Percentiles rank a stretch among this genome's conserved stretches.
Conservation (phyloP, 64 coral and sea anemone species). For the Pocillopora damicornis region DNA sequence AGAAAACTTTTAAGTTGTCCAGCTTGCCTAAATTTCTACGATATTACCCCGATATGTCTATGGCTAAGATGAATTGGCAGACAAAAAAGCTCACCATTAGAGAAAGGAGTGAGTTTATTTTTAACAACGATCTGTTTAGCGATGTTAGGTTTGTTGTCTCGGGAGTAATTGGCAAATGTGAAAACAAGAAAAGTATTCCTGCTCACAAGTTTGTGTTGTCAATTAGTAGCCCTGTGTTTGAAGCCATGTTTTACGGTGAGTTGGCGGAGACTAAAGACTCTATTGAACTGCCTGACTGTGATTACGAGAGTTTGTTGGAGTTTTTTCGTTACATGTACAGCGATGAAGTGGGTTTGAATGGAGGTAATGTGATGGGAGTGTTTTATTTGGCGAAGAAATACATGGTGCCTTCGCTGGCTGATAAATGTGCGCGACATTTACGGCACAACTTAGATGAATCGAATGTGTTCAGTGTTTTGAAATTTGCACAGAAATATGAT, state of each 20-base stretch:
- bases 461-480: constrained; percentile 52
- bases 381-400: constrained; percentile 59
- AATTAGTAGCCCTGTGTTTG: constrained; percentile 62
- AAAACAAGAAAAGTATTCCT: constrained; percentile 18
- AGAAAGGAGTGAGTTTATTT: constrained; percentile 60
- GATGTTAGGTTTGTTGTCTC: constrained; percentile 52
- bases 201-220: constrained; percentile 65
- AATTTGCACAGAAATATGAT: constrained; percentile 32
- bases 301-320: constrained; percentile 52
- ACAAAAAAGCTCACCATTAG: constrained; percentile 12
- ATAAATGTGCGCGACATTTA: constrained; percentile 45
- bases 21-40: background rate
- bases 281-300: constrained; percentile 57
- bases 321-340: constrained; percentile 64
- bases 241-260: constrained; percentile 53
- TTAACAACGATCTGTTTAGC: constrained; percentile 66
- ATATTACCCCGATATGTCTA: background rate
- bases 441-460: constrained; percentile 7
- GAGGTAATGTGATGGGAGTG: constrained; percentile 52
- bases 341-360: constrained; percentile 46
- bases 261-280: constrained; percentile 33
- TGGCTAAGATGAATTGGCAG: constrained; percentile 27
- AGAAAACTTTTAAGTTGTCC: background rate
- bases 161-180: background rate
- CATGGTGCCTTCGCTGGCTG: constrained; percentile 40